Percentiles rank a stretch among this genome's conserved stretches.
These are phyloP conservation scores for Rhogogaster chlorosoma DNA, from an alignment of 2,888 invertebrate genomes.

Conservation along the genomic window DNA sequence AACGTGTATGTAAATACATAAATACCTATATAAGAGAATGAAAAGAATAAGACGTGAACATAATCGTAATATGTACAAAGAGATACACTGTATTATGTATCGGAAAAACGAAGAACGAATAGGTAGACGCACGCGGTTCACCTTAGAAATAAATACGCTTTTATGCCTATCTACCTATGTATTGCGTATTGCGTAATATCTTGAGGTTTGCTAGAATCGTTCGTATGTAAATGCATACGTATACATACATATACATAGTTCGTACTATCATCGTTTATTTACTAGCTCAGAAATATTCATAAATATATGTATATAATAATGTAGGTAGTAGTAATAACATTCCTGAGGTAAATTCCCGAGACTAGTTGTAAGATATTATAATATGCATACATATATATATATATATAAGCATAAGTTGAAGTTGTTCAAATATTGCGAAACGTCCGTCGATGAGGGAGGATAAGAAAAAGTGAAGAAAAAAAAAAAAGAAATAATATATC, in stretches of 20 bases:
- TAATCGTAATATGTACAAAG: neutral
- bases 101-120: neutral
- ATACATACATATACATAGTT: neutral
- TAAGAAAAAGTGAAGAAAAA: neutral
- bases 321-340: neutral
- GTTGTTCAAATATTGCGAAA: neutral
- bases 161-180: neutral
- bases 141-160: neutral
- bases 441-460: neutral
- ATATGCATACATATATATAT: neutral
- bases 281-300: neutral
- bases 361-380: neutral
- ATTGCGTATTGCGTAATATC: neutral
- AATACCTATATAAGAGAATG: neutral
- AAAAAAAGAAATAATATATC: neutral
- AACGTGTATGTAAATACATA: neutral
- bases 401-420: neutral
- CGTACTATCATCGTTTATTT: neutral
- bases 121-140: neutral
- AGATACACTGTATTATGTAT: neutral
- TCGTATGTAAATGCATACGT: neutral
- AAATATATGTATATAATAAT: neutral
- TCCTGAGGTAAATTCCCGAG: constrained; percentile 22
- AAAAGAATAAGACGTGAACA: neutral
- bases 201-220: neutral